Conservation (phyloP, 2,113 vertebrate species). For the Trematocara stigmaticum region DNA sequence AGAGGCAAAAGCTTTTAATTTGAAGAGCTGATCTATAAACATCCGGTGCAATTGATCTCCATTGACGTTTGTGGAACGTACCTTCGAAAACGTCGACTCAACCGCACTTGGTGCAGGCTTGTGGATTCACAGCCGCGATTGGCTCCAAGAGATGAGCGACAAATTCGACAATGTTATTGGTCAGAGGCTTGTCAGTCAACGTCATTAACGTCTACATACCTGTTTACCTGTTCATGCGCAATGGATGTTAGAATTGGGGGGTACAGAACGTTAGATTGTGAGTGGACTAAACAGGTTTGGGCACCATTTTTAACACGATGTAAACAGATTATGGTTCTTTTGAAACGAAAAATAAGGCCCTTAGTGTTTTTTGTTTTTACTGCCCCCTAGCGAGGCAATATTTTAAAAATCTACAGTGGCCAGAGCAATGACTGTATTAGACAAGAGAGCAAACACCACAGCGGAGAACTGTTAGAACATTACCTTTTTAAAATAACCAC, state of each 20-base stretch:
- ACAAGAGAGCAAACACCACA: not conserved
- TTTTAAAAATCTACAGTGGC: not conserved
- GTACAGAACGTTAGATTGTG: not conserved
- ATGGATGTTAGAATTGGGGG: not conserved
- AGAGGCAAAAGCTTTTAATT: not conserved
- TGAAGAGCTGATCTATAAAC: not conserved
- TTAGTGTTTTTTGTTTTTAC: not conserved
- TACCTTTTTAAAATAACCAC: not conserved
- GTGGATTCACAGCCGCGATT: slow-evolving; percentile 8
- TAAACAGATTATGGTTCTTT: not conserved
- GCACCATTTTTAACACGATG: not conserved
- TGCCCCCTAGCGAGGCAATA: slow-evolving; percentile 11
- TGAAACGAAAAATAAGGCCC: not conserved
- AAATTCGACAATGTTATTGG: slow-evolving; percentile 1
- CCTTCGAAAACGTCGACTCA: not conserved
- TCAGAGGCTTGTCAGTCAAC: not conserved
- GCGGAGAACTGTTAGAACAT: not conserved
- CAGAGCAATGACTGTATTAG: not conserved
- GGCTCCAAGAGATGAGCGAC: slow-evolving; percentile 1
- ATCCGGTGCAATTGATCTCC: not conserved
- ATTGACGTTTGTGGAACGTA: not conserved
- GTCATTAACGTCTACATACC: not conserved
- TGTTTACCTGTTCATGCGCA: not conserved
- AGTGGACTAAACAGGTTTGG: not conserved
- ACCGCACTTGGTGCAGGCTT: slow-evolving; percentile 15